Percentiles rank a stretch among this genome's conserved stretches.
These are phyloP conservation scores for Syngnathoides biaculeatus DNA, from an alignment of 2,113 vertebrate species.

Conservation along the genomic window DNA sequence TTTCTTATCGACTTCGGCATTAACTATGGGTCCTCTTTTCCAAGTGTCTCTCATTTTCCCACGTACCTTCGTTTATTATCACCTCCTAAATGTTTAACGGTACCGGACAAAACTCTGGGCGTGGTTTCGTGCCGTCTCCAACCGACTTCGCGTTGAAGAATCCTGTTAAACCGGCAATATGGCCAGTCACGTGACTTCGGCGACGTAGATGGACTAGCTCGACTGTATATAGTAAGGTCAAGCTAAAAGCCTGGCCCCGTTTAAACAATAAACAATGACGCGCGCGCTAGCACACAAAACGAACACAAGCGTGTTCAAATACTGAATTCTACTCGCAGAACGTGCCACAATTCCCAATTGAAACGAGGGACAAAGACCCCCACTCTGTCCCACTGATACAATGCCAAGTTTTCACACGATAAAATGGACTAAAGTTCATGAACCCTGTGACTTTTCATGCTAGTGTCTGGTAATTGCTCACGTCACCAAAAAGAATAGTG, in stretches of 20 bases:
- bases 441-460: constrained; percentile 7
- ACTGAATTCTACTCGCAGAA: constrained; percentile 27
- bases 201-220: too few relatives aligned
- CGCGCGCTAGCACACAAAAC: constrained; percentile 52
- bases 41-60: too few relatives aligned
- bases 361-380: constrained; percentile 22
- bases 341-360: constrained; percentile 24
- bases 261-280: constrained; percentile 46
- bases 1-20: too few relatives aligned
- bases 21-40: too few relatives aligned
- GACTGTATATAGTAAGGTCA: constrained; percentile 28
- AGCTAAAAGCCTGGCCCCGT: constrained; percentile 31
- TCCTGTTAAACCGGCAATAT: too few relatives aligned
- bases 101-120: too few relatives aligned
- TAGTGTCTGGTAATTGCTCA: not conserved
- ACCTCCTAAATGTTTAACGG: too few relatives aligned
- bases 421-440: constrained; percentile 17
- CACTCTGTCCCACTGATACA: constrained; percentile 8
- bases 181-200: too few relatives aligned
- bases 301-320: constrained; percentile 33
- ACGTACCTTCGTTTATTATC: too few relatives aligned
- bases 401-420: constrained; percentile 22
- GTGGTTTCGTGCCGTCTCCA: too few relatives aligned
- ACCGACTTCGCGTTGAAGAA: too few relatives aligned
- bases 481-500: not conserved